Conservation (phyloP, 1,140 invertebrate genomes). For the Conus betulinus region DNA sequence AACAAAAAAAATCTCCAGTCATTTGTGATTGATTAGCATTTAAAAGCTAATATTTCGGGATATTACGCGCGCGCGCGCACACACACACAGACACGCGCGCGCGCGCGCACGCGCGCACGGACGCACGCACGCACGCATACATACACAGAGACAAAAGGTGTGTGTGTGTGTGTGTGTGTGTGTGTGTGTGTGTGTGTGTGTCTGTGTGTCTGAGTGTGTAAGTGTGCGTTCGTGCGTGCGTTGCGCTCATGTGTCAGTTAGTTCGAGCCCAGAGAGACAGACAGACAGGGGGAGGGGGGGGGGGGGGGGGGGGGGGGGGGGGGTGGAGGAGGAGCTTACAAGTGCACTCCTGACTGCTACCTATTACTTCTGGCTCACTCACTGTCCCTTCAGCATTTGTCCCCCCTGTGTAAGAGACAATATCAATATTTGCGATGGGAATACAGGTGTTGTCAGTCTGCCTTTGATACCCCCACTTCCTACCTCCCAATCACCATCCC, state of each 20-base stretch:
- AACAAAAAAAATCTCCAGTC: too few species aligned
- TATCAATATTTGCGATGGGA: too few species aligned
- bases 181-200: constrained; percentile 6
- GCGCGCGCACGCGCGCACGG: neutral
- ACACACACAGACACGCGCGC: neutral
- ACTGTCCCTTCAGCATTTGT: too few species aligned
- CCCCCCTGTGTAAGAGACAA: too few species aligned
- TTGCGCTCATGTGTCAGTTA: too few species aligned
- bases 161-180: constrained; percentile 7
- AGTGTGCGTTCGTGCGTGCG: neutral
- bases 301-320: neutral
- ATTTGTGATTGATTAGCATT: too few species aligned
- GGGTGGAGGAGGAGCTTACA: neutral
- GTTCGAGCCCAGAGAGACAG: neutral
- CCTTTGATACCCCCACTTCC: too few species aligned
- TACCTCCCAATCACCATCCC: too few species aligned
- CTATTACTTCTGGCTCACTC: too few species aligned
- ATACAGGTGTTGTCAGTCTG: too few species aligned
- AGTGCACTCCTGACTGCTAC: too few species aligned
- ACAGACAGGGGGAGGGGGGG: neutral
- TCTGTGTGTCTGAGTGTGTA: neutral
- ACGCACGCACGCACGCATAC: neutral
- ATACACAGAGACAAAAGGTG: neutral
- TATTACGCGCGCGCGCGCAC: neutral
- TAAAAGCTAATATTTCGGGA: too few species aligned